Base-by-base conservation (phyloP, 2,888 invertebrate genomes). In the Xanthorhoe designata region DNA sequence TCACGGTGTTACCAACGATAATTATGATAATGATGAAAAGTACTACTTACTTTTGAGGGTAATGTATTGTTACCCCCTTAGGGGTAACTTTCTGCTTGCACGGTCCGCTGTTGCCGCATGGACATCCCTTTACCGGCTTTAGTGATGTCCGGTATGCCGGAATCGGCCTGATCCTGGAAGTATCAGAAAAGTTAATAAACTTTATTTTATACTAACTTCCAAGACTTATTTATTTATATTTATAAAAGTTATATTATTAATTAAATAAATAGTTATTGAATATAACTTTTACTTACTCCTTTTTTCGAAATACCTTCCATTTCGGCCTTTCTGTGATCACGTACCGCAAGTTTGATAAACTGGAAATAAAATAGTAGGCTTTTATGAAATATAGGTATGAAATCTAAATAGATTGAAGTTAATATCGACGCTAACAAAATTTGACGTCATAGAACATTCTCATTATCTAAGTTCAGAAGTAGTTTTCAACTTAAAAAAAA, bases 51-150 rank as follows among this genome's bases (percentile, higher is more conserved):
- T 89, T 90, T 70, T 90, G 87, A 2, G 91, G 91, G 60, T 91
- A 91, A 69, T 91, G 91, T 77, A 91, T 86, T 7, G 86, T 88
- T 3, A 91, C 90, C 51, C 91, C 91, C 50, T 79, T 83, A 0
- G 91, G 90, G 0, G 91, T 89, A 10, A 90, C 77, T 64, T 82
- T 90, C 73, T 89, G 87, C 53, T 89, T 89, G 68, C 91, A 91
- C 1, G 86, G 87, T 0, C 83, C 82, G 15, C 73, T 77, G 69
- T 83, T 89, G 0, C 91, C 91, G 52, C 91, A 91, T 0, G 84
- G 87, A 58, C 91, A 91, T 0, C 87, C 88, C 49, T 84, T 88
- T n/a, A 72, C 29, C 0, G 86, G 70, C 29, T 80, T 82, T 5
- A 78, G 50, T 1, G 77, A 68, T 0, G 80, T 76, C 53, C 69